Base-by-base conservation (phyloP, 2,888 invertebrate species). In the Eurytoma californica region DNA sequence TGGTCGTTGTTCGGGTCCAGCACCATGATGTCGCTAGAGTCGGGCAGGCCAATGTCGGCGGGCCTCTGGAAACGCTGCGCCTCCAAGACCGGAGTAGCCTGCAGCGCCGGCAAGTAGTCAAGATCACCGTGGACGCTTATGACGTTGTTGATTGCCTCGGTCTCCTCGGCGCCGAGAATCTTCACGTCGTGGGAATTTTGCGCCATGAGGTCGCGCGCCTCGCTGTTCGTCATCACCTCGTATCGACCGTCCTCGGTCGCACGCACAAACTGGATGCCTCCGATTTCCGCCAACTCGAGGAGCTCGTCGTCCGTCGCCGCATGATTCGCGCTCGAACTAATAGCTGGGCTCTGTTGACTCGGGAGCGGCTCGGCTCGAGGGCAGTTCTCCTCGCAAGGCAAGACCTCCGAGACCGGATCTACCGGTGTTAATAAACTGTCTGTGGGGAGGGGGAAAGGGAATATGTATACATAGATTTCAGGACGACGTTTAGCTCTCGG, bases 191-290 rank as follows among this genome's bases (percentile, higher is more conserved):
- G 89, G 3, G 89, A 88, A 82, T 89, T 90, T 83, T 90, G 90
- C 0, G 88, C 87, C 88, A 91, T 91, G 76, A 91, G 82, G 77
- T 90, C 88, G 3, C 90, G 87, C 5, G 90, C 90, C 68, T 91
- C 91, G 82, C 85, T 89, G 82, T 88, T 89, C n/a, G 88, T 88
- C 85, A 89, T 88, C 66, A 90, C 89, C 82, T 91, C 90, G 83
- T 90, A 91, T 82, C 88, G 88, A 73, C 91, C 91, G 82, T 91
- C 90, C 66, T 89, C 90, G 14, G 90, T 88, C 14, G 90, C 89
- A 3, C 90, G 86, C 49, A 91, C 90, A 82, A 91, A 91, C 83
- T 91, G 90, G 80, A 91, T 90, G 66, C 89, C 90, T 63, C 90
- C 90, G 81, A 88, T 88, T 47, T 88, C 89, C 18, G 90, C 90